Base-by-base conservation (phyloP, 2,888 invertebrate species). In the Pycnomerus fuliginosus region DNA sequence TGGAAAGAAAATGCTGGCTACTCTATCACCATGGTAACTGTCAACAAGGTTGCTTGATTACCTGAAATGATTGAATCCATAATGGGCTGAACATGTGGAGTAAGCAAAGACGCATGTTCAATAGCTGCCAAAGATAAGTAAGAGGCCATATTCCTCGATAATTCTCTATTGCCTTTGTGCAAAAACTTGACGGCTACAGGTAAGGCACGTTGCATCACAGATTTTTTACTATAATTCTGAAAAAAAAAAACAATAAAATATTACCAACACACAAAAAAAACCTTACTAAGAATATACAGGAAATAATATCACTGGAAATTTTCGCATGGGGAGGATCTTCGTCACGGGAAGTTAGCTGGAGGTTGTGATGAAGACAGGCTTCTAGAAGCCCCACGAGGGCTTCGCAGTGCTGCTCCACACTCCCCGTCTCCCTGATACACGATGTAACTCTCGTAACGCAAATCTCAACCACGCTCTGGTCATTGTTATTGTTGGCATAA, bases 321-420 rank as follows among this genome's bases (percentile, higher is more conserved):
- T 96, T 96, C 30, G 94, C 92, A 78, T 96, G 95, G 1, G 95
- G 94, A 22, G 94, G 91, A 74, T 95, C 94, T 65, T 90, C 89
- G 71, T 90, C 89, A 58, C 83, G 76, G 13, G 80, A 73, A 17
- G 80, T 75, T 0, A 90, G 88, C 74, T 90, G 87, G 55, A 94
- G 76, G 72, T 91, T 91, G 77, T 94, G 90, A 67, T 87, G 84
- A 55, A 95, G 75, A 64, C 94, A 95, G 17, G 89, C 87, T 74
- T 92, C 90, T 45, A 96, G 74, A 36, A 96, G 74, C 24, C 84
- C 82, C 13, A 96, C 91, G 53, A 96, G 74, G 1, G 90, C 84
- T 34, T 84, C 82, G 33, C 89, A 89, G 72, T 95, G 90, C 55
- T 87, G 82, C 68, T 94, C 91, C 43, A 94, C 84, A 20, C 89